Evolutionary conservation across 2,888 invertebrate species (phyloP).

Genomic region (Drosophila aldrichi): DNA sequence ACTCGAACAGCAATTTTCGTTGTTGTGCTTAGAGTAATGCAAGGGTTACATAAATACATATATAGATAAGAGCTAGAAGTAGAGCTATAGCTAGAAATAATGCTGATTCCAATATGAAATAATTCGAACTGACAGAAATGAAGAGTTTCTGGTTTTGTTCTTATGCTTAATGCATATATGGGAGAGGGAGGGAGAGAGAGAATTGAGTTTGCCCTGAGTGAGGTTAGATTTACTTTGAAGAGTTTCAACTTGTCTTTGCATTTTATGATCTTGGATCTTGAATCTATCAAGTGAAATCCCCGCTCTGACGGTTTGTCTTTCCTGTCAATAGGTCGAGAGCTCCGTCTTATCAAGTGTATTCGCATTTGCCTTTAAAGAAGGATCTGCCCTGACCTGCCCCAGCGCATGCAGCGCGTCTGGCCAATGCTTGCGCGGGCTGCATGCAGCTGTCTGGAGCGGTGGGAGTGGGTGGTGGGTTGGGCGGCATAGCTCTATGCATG

Average conservation of each 20-base stretch:
- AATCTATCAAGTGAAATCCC: not conserved
- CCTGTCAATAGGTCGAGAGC: not conserved
- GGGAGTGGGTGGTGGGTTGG: not conserved
- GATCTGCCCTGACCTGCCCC: conserved; percentile 6
- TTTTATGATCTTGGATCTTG: too few relatives aligned
- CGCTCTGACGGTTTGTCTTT: too few relatives aligned
- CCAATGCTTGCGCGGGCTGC: not conserved
- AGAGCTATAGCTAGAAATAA: not conserved
- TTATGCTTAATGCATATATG: not conserved
- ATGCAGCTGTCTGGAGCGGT: conserved; percentile 18
- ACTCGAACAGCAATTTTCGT: not conserved
- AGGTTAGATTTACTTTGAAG: not conserved
- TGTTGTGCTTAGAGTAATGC: not conserved
- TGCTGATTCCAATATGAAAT: not conserved
- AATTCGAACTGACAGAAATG: not conserved
- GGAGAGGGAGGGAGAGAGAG: too few relatives aligned
- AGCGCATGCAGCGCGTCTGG: not conserved
- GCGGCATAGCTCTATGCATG: not conserved
- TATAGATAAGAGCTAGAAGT: not conserved
- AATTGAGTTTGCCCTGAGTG: too few relatives aligned
- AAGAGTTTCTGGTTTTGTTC: not conserved
- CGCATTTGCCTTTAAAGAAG: not conserved
- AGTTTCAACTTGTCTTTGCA: not conserved
- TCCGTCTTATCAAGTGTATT: too few relatives aligned
- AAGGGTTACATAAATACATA: not conserved